Base-by-base conservation (phyloP, 2,888 invertebrate species). In the Hanleya hanleyi region DNA sequence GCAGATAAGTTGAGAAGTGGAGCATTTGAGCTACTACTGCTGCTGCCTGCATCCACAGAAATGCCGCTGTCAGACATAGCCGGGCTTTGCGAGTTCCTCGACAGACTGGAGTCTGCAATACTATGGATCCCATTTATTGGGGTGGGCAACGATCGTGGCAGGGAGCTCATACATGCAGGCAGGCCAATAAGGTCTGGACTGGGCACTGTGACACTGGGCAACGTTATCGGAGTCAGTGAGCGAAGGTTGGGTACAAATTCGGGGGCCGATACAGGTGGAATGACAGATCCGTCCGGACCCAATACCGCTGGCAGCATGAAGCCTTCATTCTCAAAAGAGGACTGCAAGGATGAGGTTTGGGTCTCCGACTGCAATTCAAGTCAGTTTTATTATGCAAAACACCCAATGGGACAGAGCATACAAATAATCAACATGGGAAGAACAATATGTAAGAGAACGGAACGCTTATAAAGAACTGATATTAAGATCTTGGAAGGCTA, bases 1-100 rank as follows among this genome's bases (percentile, higher is more conserved):
- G 96, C 96, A 88, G 97, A 96, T 80, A 97, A 92, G 91, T 97
- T 97, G 91, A 95, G 96, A 84, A 96, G 94, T 15, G 96, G 85
- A 35, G 84, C 84, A 75, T 83, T 85, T n/a, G 84, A 82, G 26
- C 82, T 84, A 72, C 85, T 87, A 77, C 86, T 86, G 33, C 83
- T 87, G 73, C 87, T 88, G 35, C 83, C 86, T 35, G 87, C 86
- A 77, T 90, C 90, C 67, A 89, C 87, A 22, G 88, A 89, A 69
- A 90, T 89, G 64, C 90, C 90, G 76, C 90, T 90, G 79, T 90
- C 90, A 26, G 90, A 90, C 84, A 89, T 89, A 9, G 89, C 87
- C 4, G 90, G 90, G 70, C 89, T 90, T 76, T 88, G 87, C 5
- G 89, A 88, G 67, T 86, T 88, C 29, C 89, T 81, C 0, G 88